These are phyloP conservation scores for Volucella zonaria DNA, from an alignment of 2,888 invertebrate genomes.

Conservation along the genomic window DNA sequence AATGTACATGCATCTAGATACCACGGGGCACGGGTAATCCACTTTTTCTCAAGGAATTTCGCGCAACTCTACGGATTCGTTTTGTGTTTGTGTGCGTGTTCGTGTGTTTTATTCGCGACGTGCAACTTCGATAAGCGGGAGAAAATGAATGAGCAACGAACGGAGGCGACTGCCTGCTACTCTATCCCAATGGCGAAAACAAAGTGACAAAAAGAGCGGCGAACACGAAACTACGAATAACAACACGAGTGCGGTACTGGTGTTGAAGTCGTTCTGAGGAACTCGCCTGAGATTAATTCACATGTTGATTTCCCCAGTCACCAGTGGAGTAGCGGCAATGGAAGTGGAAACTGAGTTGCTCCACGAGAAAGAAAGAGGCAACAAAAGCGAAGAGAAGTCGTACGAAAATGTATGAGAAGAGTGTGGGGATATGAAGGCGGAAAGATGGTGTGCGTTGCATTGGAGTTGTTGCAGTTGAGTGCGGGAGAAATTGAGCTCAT, in stretches of 20 bases:
- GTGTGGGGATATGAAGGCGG: neutral
- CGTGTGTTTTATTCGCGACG: slow-evolving; percentile 20
- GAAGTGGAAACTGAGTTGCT: slow-evolving; percentile 9
- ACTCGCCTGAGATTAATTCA: slow-evolving; percentile 34
- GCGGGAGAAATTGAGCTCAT: neutral
- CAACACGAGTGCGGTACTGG: slow-evolving; percentile 21
- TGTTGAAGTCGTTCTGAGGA: slow-evolving; percentile 40
- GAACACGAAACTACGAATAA: slow-evolving; percentile 32
- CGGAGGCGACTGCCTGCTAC: slow-evolving; percentile 20
- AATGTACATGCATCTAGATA: too few relatives aligned
- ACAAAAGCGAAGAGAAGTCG: neutral
- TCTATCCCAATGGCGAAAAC: slow-evolving; percentile 59
- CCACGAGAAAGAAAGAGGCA: slow-evolving; percentile 11
- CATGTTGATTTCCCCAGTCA: neutral
- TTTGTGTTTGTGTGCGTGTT: neutral
- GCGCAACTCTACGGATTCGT: slow-evolving; percentile 3
- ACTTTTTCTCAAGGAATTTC: slow-evolving; percentile 48
- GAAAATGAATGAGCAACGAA: slow-evolving; percentile 27
- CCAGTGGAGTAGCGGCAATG: neutral
- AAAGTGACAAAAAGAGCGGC: slow-evolving; percentile 55
- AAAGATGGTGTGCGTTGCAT: neutral
- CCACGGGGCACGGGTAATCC: slow-evolving; percentile 3
- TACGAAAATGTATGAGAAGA: neutral
- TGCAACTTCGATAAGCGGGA: slow-evolving; percentile 26
- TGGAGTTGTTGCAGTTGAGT: slow-evolving; percentile 24